Evolutionary conservation across 1,140 invertebrate species (phyloP).

Genomic region (Ostrea edulis): DNA sequence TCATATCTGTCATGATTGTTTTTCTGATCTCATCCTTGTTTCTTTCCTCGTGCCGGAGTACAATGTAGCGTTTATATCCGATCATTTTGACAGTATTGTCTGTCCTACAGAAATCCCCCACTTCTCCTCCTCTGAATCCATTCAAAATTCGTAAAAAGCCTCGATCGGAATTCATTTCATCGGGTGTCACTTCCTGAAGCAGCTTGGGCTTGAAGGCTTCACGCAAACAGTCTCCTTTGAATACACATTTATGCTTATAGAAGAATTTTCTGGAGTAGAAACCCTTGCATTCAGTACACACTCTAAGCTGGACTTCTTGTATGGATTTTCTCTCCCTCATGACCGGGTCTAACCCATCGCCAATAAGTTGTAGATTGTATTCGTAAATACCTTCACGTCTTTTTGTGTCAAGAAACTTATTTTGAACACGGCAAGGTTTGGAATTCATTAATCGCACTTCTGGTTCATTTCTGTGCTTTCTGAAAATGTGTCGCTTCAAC

Average conservation of each 20-base stretch:
- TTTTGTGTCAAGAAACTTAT: not conserved
- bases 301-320: slow-evolving; percentile 42
- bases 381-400: slow-evolving; percentile 43
- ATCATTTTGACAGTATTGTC: slow-evolving; percentile 42
- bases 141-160: slow-evolving; percentile 47
- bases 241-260: not conserved
- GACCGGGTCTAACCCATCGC: not conserved
- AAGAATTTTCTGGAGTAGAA: not conserved
- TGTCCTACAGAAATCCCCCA: slow-evolving; percentile 45
- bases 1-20: slow-evolving; percentile 53
- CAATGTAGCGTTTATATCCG: slow-evolving; percentile 45
- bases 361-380: slow-evolving; percentile 44
- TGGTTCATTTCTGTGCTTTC: not conserved
- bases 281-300: slow-evolving; percentile 27
- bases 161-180: not conserved
- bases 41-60: slow-evolving; percentile 39
- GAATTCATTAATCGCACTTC: not conserved
- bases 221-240: not conserved
- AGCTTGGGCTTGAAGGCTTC: not conserved
- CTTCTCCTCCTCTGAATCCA: slow-evolving; percentile 52
- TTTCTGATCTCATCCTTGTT: slow-evolving; percentile 46
- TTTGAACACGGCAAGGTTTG: not conserved
- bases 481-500: not conserved
- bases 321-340: slow-evolving; percentile 53
- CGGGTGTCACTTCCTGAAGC: not conserved